Evolutionary conservation across 1,140 invertebrate species (phyloP).

Genomic region (Homarus americanus): DNA sequence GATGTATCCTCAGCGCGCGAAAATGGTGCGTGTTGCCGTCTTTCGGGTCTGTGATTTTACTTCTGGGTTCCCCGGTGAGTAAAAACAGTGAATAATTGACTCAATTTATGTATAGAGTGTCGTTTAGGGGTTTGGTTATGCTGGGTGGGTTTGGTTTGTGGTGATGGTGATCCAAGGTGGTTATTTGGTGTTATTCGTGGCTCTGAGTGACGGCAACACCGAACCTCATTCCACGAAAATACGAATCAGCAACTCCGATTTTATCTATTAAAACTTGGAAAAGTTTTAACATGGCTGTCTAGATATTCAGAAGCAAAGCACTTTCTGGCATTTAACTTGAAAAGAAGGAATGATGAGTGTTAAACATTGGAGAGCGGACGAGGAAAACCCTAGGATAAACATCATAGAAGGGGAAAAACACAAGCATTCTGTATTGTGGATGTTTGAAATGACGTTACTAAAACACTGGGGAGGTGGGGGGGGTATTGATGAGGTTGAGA

Average conservation of each 20-base stretch:
- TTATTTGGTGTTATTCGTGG: neutral
- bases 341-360: conserved; percentile 26
- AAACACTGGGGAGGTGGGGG: too few species aligned
- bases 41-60: neutral
- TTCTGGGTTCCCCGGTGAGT: neutral
- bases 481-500: too few species aligned
- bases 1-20: conserved; percentile 23
- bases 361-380: neutral
- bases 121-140: neutral
- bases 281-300: conserved; percentile 60
- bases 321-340: conserved; percentile 53
- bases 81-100: neutral
- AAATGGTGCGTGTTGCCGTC: conserved; percentile 43
- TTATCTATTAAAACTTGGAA: conserved; percentile 60
- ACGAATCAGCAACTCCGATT: conserved; percentile 58
- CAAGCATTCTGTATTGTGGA: too few species aligned
- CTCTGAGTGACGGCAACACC: conserved; percentile 23
- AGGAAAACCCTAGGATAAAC: conserved; percentile 4
- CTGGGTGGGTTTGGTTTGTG: neutral
- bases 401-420: neutral
- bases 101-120: neutral
- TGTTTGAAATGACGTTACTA: too few species aligned
- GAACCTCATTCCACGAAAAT: conserved; percentile 58
- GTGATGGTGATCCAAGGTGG: too few species aligned
- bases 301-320: conserved; percentile 62